These are phyloP conservation scores for Hyperoplus lanceolatus DNA, from an alignment of 2,797 vertebrate genomes.

Conservation along the genomic window DNA sequence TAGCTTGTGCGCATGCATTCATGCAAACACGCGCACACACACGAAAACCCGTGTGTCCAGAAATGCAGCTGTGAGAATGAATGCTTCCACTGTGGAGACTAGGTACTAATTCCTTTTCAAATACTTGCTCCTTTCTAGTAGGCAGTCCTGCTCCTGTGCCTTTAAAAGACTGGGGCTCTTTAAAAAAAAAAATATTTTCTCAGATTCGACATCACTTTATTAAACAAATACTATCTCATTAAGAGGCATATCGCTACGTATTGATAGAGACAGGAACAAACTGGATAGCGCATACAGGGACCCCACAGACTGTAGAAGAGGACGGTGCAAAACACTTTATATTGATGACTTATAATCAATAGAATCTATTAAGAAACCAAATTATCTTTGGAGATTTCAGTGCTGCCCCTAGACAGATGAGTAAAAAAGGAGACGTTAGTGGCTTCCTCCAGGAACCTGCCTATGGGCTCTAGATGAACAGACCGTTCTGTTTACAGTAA, in stretches of 20 bases:
- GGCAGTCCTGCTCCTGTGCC: constrained; percentile 45
- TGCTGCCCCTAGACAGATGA: constrained; percentile 43
- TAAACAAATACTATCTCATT: constrained; percentile 24
- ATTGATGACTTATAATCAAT: constrained; percentile 71
- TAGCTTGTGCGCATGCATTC: constrained; percentile 12
- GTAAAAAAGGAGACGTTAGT: constrained; percentile 43
- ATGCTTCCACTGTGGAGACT: constrained; percentile 82
- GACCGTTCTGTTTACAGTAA: constrained; percentile 42
- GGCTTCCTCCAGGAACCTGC: constrained; percentile 45
- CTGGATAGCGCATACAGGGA: constrained; percentile 9
- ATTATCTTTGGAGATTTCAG: constrained; percentile 35
- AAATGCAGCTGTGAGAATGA: constrained; percentile 85
- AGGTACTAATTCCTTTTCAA: constrained; percentile 74
- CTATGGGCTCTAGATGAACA: constrained; percentile 56
- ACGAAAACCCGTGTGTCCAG: constrained; percentile 71
- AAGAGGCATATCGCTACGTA: constrained; percentile 7
- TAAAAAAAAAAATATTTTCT: constrained; percentile 15
- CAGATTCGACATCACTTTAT: constrained; percentile 17
- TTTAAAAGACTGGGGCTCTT: constrained; percentile 38
- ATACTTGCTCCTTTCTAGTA: constrained; percentile 59
- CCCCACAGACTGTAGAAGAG: constrained; percentile 18
- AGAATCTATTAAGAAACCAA: constrained; percentile 59
- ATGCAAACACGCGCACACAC: constrained; percentile 32
- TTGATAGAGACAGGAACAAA: constrained; percentile 32
- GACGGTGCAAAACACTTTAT: constrained; percentile 37